phyloP scores from a whole-genome alignment of 1,140 invertebrate genomes.

The Drosophila kurseongensis region DNA sequence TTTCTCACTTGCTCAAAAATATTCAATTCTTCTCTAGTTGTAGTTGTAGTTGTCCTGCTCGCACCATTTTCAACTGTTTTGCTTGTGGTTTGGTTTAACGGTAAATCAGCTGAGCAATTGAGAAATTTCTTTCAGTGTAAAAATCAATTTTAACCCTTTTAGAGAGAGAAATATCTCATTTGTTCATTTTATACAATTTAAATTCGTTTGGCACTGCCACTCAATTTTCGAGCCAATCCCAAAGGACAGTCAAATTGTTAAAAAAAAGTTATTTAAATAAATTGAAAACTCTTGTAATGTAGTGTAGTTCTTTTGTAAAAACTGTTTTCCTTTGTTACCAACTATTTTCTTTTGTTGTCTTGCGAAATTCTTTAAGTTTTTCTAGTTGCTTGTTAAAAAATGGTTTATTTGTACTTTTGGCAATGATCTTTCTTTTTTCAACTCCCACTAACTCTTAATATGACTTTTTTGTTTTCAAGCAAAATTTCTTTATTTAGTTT shows the following conservation, averaged over 20 bases:
- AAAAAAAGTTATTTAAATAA: constrained; percentile 28
- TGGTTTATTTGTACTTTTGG: constrained; percentile 83
- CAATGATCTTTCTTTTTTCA: constrained; percentile 74
- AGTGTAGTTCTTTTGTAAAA: constrained; percentile 56
- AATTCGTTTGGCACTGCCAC: constrained; percentile 61
- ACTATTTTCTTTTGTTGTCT: constrained; percentile 65
- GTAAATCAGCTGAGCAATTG: constrained; percentile 11
- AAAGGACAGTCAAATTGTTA: constrained; percentile 64
- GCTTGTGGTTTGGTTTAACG: constrained; percentile 14
- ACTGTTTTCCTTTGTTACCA: constrained; percentile 54
- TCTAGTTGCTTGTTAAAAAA: constrained; percentile 76
- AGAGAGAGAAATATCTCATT: constrained; percentile 22
- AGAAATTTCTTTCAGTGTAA: constrained; percentile 19
- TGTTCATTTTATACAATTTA: constrained; percentile 43
- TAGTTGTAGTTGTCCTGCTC: constrained; percentile 33
- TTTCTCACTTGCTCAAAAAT: constrained; percentile 32
- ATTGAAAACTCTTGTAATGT: constrained; percentile 31
- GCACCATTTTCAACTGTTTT: constrained; percentile 25
- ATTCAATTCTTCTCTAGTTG: constrained; percentile 35
- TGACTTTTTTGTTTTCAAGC: constrained; percentile 42
- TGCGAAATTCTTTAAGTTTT: constrained; percentile 78
- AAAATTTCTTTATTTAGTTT: constrained; percentile 60
- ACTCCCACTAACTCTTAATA: constrained; percentile 54
- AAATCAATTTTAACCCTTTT: not conserved
- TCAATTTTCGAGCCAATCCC: constrained; percentile 35